Base-by-base conservation (phyloP, 2,888 invertebrate species). In the Blastobasis lacticolella region DNA sequence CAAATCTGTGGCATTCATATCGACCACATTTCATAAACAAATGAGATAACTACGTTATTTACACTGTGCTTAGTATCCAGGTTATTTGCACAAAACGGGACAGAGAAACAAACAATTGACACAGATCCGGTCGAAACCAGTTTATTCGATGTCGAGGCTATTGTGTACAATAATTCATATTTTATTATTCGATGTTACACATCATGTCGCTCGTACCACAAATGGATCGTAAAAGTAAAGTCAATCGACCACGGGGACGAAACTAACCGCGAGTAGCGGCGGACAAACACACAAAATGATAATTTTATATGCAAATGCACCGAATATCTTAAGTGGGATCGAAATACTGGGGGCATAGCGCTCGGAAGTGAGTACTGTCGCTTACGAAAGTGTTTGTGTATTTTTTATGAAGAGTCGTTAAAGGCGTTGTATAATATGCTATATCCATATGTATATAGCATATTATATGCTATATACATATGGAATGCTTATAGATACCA, bases 301-400 rank as follows among this genome's bases (percentile, higher is more conserved):
- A 76, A 79, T 82, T 84, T 78, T 70, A 61, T 82, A 84, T 84
- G 82, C 75, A 78, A 84, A 84, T 81, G 69, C 62, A 52, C 23
- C 2, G 64, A 64, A 76, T 82, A 84, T 84, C 84, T 81, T 78
- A 82, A 84, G 82, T 79, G 73, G 73, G 77, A 85, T 84, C 85
- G 61, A 75, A 79, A 76, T 74, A 68, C 64, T 63, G 60, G 62
- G 58, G 58, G 64, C 64, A 64, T 55, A 57, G 37, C 6, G 58
- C 64, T 57, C 60, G 70, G 62, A 23, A 69, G 73, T 72, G 70
- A 54, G 63, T 71, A 69, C 57, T 58, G 57, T 63, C 49, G 50
- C 1, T 5, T 0, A 57, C 54, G 69, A 63, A 78, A 76, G 67
- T 69, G 59, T 45, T 59, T 46, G 37, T 37, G 6, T 5, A 10